A percentile compares a stretch with the other conserved stretches of the same genome.
These are phyloP conservation scores for Gasterosteus aculeatus DNA, from an alignment of 2,113 vertebrate genomes.

Conservation along the genomic window DNA sequence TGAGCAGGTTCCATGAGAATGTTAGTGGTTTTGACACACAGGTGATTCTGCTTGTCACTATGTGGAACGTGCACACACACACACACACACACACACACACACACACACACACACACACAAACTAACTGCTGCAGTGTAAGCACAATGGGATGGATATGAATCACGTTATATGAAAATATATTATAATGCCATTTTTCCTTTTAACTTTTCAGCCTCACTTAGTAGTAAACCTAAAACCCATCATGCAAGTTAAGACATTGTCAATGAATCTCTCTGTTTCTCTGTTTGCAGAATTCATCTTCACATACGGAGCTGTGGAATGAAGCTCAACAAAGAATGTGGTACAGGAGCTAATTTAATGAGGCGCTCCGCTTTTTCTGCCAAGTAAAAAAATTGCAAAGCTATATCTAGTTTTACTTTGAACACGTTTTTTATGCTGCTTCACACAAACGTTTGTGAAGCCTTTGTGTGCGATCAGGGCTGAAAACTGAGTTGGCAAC, in stretches of 20 bases:
- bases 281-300: background rate
- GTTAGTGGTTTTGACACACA: slow-evolving; percentile 30
- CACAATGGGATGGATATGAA: background rate
- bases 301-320: background rate
- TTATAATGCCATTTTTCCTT: background rate
- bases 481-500: background rate
- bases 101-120: slow-evolving; percentile 3
- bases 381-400: background rate
- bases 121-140: background rate
- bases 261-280: background rate
- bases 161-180: background rate
- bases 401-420: background rate
- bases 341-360: background rate
- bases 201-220: background rate
- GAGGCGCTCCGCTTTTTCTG: background rate
- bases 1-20: slow-evolving; percentile 47
- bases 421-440: background rate
- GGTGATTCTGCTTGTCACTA: slow-evolving; percentile 37
- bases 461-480: background rate
- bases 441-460: background rate
- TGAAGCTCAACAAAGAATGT: background rate
- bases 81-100: background rate
- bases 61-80: slow-evolving; percentile 26
- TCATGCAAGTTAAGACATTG: background rate
- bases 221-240: background rate